phyloP scores from a whole-genome alignment of 1,140 invertebrate genomes.

The Pseudomyrmex concolor region DNA sequence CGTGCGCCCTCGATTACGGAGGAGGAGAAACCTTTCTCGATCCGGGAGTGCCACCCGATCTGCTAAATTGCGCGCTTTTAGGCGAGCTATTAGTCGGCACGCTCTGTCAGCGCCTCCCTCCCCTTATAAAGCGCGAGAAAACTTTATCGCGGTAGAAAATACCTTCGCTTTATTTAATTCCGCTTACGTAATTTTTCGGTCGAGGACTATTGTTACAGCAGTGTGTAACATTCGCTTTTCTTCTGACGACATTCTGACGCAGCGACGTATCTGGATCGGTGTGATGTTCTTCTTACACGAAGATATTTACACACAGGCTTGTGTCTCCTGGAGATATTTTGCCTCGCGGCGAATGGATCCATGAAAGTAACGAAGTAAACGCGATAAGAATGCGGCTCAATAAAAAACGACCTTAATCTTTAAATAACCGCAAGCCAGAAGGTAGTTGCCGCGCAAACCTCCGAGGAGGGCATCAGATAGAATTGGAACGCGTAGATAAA shows the following conservation, averaged over 20 bases:
- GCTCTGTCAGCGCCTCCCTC: conserved; percentile 44
- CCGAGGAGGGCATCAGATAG: conserved; percentile 44
- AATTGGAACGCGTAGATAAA: conserved; percentile 59
- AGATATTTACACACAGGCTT: conserved; percentile 23
- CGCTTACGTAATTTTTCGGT: conserved; percentile 37
- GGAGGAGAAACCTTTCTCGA: conserved; percentile 20
- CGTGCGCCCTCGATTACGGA: conserved; percentile 62
- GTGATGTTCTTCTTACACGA: conserved; percentile 21
- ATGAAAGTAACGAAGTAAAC: conserved; percentile 31
- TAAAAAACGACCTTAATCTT: conserved; percentile 45
- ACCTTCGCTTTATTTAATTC: conserved; percentile 21
- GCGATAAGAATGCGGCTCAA: conserved; percentile 39
- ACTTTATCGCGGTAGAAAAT: conserved; percentile 12
- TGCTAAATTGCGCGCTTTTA: conserved; percentile 75
- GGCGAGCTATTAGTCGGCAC: conserved; percentile 71
- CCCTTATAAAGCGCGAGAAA: background rate
- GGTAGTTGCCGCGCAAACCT: background rate
- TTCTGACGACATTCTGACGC: conserved; percentile 20
- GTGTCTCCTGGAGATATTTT: conserved; percentile 21
- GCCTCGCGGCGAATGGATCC: conserved; percentile 15
- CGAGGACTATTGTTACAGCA: conserved; percentile 6
- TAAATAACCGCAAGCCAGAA: conserved; percentile 18
- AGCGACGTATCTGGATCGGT: conserved; percentile 38
- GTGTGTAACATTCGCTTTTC: conserved; percentile 2
- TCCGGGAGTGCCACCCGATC: conserved; percentile 60